A percentile compares a stretch with the other conserved stretches of the same genome.
phyloP scores from a whole-genome alignment of 92 coral and sea anemone species.

The Nematostella vectensis region DNA sequence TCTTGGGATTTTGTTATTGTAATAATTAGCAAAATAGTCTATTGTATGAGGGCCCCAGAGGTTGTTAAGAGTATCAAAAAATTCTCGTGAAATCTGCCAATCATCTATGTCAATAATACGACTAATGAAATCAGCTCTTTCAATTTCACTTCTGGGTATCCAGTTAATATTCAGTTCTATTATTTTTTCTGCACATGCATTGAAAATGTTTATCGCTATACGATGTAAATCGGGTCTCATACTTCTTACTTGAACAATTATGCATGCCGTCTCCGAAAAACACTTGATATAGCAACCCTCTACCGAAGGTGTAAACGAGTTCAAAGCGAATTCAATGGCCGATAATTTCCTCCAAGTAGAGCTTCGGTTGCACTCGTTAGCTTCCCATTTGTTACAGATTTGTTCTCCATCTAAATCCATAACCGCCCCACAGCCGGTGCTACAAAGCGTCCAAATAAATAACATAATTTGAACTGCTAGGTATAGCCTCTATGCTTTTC shows the following conservation, averaged over 20 bases:
- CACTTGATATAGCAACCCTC: constrained; percentile 15
- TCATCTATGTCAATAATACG: no score
- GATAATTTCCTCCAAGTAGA: constrained; percentile 41
- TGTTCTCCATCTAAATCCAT: constrained; percentile 25
- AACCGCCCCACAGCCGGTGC: constrained; percentile 39
- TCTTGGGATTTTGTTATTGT: no score
- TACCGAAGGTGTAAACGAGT: constrained; percentile 20
- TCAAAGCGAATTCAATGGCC: constrained; percentile 24
- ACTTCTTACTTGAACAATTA: constrained; percentile 39
- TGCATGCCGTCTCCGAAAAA: constrained; percentile 37
- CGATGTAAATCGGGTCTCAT: constrained; percentile 28
- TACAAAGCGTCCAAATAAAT: constrained; percentile 38
- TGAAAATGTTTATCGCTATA: no score
- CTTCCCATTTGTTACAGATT: constrained; percentile 31
- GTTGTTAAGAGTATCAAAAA: no score
- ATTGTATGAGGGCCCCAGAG: no score
- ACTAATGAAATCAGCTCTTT: no score
- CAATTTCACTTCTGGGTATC: no score
- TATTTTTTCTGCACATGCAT: no score
- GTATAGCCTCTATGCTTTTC: background rate
- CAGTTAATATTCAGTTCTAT: no score
- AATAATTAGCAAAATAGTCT: no score
- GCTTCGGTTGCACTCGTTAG: constrained; percentile 11
- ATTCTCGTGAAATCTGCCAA: no score
- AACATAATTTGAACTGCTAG: constrained; percentile 2